A percentile compares a stretch with the other conserved stretches of the same genome.
These are phyloP conservation scores for Sebastes itinus DNA, from an alignment of 2,797 vertebrate genomes.

Conservation along the genomic window DNA sequence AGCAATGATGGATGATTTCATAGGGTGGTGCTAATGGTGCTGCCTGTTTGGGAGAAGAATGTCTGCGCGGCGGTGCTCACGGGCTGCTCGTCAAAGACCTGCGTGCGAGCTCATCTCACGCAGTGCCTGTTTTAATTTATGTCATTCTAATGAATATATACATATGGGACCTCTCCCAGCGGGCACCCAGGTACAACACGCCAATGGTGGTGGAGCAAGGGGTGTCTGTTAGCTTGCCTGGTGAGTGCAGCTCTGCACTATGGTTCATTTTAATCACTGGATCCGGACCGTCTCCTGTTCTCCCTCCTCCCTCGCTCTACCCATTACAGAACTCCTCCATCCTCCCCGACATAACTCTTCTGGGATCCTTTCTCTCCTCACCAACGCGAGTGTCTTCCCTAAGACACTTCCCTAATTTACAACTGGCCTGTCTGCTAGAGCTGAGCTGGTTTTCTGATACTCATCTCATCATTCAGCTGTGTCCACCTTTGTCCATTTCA, in stretches of 20 bases:
- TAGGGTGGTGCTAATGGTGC: slow-evolving; percentile 19
- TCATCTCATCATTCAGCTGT: slow-evolving; percentile 29
- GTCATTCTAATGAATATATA: slow-evolving; percentile 66
- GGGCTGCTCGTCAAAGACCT: slow-evolving; percentile 35
- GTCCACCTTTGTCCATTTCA: slow-evolving; percentile 42
- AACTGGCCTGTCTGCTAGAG: slow-evolving; percentile 5
- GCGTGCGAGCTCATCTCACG: slow-evolving; percentile 46
- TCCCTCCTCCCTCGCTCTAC: slow-evolving; percentile 2
- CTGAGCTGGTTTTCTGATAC: slow-evolving; percentile 9
- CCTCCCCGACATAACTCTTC: slow-evolving; percentile 37
- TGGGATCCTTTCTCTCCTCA: slow-evolving; percentile 42
- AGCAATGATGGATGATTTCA: slow-evolving; percentile 48
- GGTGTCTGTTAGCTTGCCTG: slow-evolving; percentile 54
- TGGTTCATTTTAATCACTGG: slow-evolving; percentile 58
- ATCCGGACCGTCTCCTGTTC: slow-evolving; percentile 34
- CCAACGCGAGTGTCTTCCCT: background rate
- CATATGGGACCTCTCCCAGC: slow-evolving; percentile 39
- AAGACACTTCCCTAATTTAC: slow-evolving; percentile 46
- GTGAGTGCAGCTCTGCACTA: slow-evolving; percentile 50
- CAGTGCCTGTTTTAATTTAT: slow-evolving; percentile 65
- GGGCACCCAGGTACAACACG: slow-evolving; percentile 14
- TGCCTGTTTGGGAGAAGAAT: slow-evolving; percentile 24
- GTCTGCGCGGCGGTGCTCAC: slow-evolving; percentile 1
- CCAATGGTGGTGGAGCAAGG: slow-evolving; percentile 7
- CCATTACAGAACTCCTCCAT: slow-evolving; percentile 43